Evolutionary conservation across 1,140 invertebrate genomes (phyloP), one percentile per base, ranked within the genome.

Genomic region (Steinernema khuongi): DNA sequence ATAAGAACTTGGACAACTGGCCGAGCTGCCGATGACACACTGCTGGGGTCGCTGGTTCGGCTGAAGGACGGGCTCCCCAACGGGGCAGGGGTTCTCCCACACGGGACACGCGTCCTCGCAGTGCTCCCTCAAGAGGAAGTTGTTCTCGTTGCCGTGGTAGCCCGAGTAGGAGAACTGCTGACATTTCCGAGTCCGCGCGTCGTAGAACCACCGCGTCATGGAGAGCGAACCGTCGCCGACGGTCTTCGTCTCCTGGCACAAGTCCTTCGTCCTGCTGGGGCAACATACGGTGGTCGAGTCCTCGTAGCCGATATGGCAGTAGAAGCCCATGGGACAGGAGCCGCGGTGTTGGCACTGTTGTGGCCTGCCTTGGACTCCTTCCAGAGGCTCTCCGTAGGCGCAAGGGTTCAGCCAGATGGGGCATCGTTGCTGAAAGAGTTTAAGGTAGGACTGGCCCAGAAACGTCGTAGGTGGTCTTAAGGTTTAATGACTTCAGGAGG

Each of bases 381-480:
- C 70, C 1, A 80, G 70, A 1, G 80, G 80, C 29, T 78, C 68
- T 14, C 80, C 80, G n/a, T 77, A 70, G 2, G 76, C 67, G 50
- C 80, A 81, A 14, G 80, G 80, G 74, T 81, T 81, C 19, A 73
- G 44, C 80, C 80, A 81, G 14, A 80, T 77, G 33, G 80, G 78
- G 32, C 80, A 81, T 17, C 60, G 43, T 1, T 18, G 26, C 79
- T 80, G 22, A 30, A 81, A 50, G 43, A 17, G 1, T 19, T 18
- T 14, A n/a, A 4, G 19, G 18, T 73, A 67, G 22, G 29, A 43
- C 17, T 31, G 60, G n/a, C 18, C 1, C 36, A 41, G 36, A 11
- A 41, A 41, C n/a, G 7, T 41, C 7, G 36, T 41, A 41, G 36
- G 7, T 11, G n/a, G 36, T 7, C 7, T 41, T 11, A 41, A 11